Evolutionary conservation across 2,888 invertebrate species (phyloP), one percentile per base, ranked within the genome.

Genomic region (Suillia variegata): DNA sequence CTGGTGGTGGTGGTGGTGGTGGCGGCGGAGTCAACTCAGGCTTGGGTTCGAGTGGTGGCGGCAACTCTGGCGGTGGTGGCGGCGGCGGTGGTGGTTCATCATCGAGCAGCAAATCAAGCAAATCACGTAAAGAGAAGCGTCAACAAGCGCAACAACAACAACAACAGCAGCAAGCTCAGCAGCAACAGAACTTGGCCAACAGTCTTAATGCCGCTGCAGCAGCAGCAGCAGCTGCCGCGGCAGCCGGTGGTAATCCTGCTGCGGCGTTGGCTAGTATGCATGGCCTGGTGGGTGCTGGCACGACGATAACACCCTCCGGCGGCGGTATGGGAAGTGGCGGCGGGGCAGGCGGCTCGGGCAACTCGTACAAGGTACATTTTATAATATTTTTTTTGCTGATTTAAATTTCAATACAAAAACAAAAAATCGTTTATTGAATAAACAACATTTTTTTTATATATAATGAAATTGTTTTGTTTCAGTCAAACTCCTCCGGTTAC

Each of bases 51-150:
- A 60, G 78, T 70, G 66, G 67, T 18, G 66, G 68, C 45, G 67
- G 67, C 20, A 63, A 82, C 12, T 62, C 67, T 74, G 59, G 65
- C 4, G 69, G 61, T 80, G 62, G 59, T 22, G 67, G 80, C 77
- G 62, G 80, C 77, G 60, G 78, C 70, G 66, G 66, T 15, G 65
- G 67, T 47, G 67, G 67, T 20, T 69, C 71, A 13, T 72, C 76
- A 20, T 70, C 79, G 13, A 73, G 75, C 61, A 79, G 73, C 62
- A 79, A 80, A 57, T 78, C 79, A 26, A 79, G 76, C 64, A 81
- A 81, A 62, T 77, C 77, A 31, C 80, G 81, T 15, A 81, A 81
- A 58, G 81, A 81, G 63, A 79, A 81, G 57, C 79, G 80, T 2
- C 79, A 78, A 22, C 79, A 78, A 50, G 76, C 75, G 49, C 75